Percentiles rank a stretch among this genome's conserved stretches.
Conservation (phyloP, 1,140 invertebrate species). For the Eurosta solidaginis region DNA sequence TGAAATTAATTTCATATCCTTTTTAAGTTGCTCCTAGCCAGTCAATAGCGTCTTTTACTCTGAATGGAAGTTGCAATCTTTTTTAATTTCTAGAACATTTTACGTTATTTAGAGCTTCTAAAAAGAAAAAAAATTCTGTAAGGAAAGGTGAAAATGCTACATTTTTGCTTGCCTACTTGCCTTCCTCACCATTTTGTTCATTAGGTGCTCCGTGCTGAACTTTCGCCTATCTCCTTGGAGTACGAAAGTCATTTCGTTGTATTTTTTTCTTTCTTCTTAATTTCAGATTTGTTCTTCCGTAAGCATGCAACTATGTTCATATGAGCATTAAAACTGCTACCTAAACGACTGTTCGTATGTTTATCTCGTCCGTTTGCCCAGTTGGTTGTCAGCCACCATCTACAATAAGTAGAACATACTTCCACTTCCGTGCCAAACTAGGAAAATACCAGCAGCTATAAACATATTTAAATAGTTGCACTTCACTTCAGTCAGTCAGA, state of each 20-base stretch:
- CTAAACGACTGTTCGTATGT: neutral
- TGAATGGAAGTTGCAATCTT: neutral
- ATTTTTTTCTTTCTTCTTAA: too few relatives aligned
- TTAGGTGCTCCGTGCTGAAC: too few relatives aligned
- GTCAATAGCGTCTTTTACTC: neutral
- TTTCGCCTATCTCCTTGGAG: too few relatives aligned
- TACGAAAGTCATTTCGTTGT: too few relatives aligned
- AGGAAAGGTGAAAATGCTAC: neutral
- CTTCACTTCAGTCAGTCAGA: too few relatives aligned
- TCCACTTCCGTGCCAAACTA: neutral
- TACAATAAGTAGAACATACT: neutral
- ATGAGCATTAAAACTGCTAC: too few relatives aligned
- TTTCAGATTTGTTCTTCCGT: too few relatives aligned
- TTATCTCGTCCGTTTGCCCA: neutral
- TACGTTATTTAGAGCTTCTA: too few relatives aligned
- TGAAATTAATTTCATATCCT: neutral
- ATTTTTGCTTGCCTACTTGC: neutral
- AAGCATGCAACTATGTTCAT: too few relatives aligned
- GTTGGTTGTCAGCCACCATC: neutral
- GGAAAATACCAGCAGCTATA: neutral
- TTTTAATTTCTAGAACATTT: neutral
- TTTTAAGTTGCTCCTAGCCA: neutral
- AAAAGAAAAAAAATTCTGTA: too few relatives aligned
- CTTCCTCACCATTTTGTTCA: neutral
- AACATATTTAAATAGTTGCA: neutral